phyloP scores from a whole-genome alignment of 2,113 vertebrate genomes.

The Malurus cyaneus region DNA sequence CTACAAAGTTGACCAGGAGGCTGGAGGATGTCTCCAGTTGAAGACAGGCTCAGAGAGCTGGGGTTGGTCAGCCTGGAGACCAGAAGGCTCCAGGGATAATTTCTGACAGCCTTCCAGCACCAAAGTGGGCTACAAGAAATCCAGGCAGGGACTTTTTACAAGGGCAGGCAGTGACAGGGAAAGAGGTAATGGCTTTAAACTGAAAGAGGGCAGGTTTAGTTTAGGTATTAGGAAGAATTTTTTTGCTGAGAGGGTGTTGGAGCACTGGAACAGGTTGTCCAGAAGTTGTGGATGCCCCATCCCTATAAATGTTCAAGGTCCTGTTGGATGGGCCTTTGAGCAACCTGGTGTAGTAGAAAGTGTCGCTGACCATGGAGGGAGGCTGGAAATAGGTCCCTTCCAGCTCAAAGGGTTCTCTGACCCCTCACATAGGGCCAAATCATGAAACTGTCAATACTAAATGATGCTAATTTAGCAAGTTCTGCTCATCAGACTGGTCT shows the following conservation, averaged over 20 bases:
- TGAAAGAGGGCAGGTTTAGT: background rate
- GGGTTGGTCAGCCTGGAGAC: accelerated
- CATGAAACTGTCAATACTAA: background rate
- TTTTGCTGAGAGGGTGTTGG: background rate
- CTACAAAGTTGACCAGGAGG: background rate
- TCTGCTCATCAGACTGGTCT: background rate
- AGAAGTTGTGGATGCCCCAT: background rate
- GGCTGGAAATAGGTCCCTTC: background rate
- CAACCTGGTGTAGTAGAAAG: background rate
- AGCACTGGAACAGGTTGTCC: background rate
- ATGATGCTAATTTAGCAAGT: background rate
- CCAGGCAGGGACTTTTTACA: background rate
- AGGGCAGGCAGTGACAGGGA: accelerated
- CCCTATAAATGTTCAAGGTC: background rate
- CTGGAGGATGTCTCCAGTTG: background rate
- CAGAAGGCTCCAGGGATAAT: background rate
- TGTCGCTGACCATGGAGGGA: background rate
- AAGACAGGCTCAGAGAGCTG: background rate
- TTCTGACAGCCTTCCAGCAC: background rate
- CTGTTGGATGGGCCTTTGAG: background rate
- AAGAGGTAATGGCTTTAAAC: background rate
- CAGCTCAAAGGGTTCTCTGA: background rate
- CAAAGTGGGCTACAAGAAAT: background rate
- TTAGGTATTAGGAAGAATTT: background rate
- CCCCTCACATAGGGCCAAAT: background rate